Base-by-base conservation (phyloP, 2,113 vertebrate species). In the Recurvirostra avosetta region DNA sequence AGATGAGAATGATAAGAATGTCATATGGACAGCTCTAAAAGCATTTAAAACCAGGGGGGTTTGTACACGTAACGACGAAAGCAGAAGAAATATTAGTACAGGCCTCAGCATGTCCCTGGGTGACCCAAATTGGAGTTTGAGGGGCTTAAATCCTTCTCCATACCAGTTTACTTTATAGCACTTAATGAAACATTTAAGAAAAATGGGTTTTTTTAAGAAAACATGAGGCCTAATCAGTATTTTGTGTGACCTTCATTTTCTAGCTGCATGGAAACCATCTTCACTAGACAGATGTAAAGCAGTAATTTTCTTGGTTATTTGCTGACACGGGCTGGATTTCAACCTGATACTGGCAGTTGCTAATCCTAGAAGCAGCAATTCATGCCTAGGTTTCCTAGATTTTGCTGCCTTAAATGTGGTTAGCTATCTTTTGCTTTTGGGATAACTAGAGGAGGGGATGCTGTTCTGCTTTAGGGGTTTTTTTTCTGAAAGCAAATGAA, bases 1-100 rank as follows among this genome's bases (percentile, higher is more conserved):
- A 52, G 55, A 71, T 30, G 16, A 71, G 21, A 80, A 50, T 30
- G 15, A 59, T 36, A 13, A 59, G 21, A 47, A 58, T 3, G 3
- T 58, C 49, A 47, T 47, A 41, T 4, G 71, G 30, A 72, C 25
- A 61, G 32, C 29, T 74, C 29, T 40, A 78, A 74, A 85, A 78
- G 6, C n/a, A 34, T 40, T 15, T 87, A 52, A 91, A 86, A 45
- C 1, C 11, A 40, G 7, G 1, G 3, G 11, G 2, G 1, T 3
- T 73, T 73, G 8, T 91, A 52, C 45, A 19, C 4, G 5, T 25
- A 81, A 30, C 17, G 65, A 25, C 6, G 7, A 84, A 89, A 63
- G 30, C 29, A 59, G 38, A 75, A 74, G 13, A 49, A 49, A 49
- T 40, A n/a, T 25, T 61, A 62, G 5, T 49, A 58, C 7, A 49